Evolutionary conservation across 1,140 invertebrate genomes (phyloP).

Genomic region (Drosophila jambulina): DNA sequence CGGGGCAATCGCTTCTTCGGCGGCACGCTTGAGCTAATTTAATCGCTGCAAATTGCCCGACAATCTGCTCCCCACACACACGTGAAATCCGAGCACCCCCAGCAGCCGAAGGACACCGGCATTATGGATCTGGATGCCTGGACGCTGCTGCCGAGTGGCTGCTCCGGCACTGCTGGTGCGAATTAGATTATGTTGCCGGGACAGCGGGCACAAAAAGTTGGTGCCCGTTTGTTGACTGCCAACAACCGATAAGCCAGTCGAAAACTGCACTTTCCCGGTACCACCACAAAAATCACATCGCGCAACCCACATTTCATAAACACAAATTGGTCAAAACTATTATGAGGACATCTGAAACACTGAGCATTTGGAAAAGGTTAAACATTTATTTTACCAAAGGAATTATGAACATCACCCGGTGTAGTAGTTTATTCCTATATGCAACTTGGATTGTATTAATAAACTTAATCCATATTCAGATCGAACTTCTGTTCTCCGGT

Average conservation of each 20-base stretch:
- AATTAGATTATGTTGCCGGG: conserved; percentile 68
- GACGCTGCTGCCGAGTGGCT: conserved; percentile 11
- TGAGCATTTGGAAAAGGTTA: background rate
- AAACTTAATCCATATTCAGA: background rate
- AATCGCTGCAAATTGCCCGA: conserved; percentile 84
- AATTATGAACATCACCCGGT: too few species aligned
- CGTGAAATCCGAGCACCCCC: conserved; percentile 62
- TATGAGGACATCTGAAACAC: background rate
- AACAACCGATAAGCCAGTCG: conserved; percentile 62
- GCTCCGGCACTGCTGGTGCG: conserved; percentile 41
- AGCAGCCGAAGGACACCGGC: conserved; percentile 16
- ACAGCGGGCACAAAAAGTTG: conserved; percentile 38
- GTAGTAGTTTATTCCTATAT: too few species aligned
- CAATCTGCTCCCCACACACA: conserved; percentile 75
- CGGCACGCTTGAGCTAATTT: conserved; percentile 83
- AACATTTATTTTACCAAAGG: background rate
- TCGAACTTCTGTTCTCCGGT: background rate
- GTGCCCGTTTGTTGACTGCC: conserved; percentile 40
- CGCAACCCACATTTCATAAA: conserved; percentile 8
- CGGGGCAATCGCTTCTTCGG: conserved; percentile 50
- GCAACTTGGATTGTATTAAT: too few species aligned
- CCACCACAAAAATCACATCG: background rate
- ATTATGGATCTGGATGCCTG: conserved; percentile 1
- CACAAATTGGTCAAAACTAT: conserved; percentile 1
- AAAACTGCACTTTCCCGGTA: conserved; percentile 23